A percentile compares a stretch with the other conserved stretches of the same genome.
These are phyloP conservation scores for Darwinula stevensoni DNA, from an alignment of 2,888 invertebrate species.

Conservation along the genomic window DNA sequence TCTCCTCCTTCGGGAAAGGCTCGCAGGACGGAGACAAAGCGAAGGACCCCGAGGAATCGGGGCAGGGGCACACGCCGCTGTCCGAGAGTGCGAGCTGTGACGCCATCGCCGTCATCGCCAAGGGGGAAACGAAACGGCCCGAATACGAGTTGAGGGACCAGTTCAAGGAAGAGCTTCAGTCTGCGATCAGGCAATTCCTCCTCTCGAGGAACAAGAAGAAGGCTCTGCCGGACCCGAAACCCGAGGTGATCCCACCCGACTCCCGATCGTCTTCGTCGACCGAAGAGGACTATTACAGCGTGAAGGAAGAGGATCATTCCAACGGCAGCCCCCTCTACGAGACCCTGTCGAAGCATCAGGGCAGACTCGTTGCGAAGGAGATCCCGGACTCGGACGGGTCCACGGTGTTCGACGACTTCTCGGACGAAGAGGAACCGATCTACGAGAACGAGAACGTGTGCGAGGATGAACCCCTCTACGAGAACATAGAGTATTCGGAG, in stretches of 20 bases:
- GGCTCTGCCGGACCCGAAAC: too few species aligned
- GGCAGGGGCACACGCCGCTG: background rate
- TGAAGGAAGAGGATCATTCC: too few species aligned
- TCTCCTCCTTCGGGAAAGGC: too few species aligned
- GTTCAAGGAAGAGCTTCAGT: constrained; percentile 1
- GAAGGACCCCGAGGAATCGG: too few species aligned
- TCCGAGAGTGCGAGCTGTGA: background rate
- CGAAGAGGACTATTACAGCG: too few species aligned
- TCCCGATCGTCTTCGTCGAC: background rate
- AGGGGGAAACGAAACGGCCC: too few species aligned
- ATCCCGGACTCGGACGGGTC: too few species aligned
- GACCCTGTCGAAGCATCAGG: background rate
- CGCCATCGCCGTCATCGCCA: background rate
- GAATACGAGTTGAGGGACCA: background rate
- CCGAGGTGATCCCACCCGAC: background rate
- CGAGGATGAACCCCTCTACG: constrained; percentile 10
- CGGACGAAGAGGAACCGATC: constrained; percentile 1
- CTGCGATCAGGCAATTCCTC: constrained; percentile 1
- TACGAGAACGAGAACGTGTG: constrained; percentile 1
- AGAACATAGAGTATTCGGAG: constrained; percentile 7
- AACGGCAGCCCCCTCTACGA: background rate
- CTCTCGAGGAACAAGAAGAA: constrained; percentile 1
- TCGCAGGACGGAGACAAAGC: too few species aligned
- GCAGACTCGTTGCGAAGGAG: too few species aligned
- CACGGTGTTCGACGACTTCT: background rate